These are phyloP conservation scores for Choristoneura rosaceana DNA, from an alignment of 2,888 invertebrate species.

Conservation along the genomic window DNA sequence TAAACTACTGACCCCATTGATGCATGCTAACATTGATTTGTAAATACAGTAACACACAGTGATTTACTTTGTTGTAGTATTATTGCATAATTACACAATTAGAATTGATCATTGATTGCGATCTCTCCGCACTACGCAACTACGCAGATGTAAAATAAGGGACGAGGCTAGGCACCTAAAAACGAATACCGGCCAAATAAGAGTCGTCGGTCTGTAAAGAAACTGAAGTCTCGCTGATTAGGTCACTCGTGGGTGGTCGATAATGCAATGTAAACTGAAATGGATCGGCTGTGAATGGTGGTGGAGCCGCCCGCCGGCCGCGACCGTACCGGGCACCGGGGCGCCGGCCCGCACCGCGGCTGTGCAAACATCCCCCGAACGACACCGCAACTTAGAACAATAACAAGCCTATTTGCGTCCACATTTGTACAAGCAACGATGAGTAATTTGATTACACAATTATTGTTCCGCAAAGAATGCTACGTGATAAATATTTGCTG, in stretches of 20 bases:
- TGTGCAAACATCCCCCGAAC: constrained; percentile 6
- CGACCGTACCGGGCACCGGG: too few relatives aligned
- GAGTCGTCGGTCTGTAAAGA: too few relatives aligned
- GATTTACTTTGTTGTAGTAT: not conserved
- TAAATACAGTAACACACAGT: not conserved
- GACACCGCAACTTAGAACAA: constrained; percentile 7
- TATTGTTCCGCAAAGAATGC: constrained; percentile 14
- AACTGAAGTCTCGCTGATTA: too few relatives aligned
- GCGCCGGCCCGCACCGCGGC: not conserved
- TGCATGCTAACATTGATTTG: not conserved
- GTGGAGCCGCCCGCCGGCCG: too few relatives aligned
- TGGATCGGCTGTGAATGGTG: too few relatives aligned
- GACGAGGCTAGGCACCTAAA: too few relatives aligned
- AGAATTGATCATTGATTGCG: not conserved
- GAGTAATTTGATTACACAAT: constrained; percentile 25
- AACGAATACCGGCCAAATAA: too few relatives aligned
- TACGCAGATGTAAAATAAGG: not conserved
- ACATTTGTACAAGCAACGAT: constrained; percentile 26
- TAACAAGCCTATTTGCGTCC: constrained; percentile 25
- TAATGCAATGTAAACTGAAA: too few relatives aligned
- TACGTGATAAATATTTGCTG: constrained; percentile 9
- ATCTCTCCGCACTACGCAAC: not conserved
- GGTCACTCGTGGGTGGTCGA: too few relatives aligned
- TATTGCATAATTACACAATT: not conserved
- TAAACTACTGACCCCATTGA: not conserved